Conservation (phyloP, 2,797 vertebrate genomes). For the Mus caroli region DNA sequence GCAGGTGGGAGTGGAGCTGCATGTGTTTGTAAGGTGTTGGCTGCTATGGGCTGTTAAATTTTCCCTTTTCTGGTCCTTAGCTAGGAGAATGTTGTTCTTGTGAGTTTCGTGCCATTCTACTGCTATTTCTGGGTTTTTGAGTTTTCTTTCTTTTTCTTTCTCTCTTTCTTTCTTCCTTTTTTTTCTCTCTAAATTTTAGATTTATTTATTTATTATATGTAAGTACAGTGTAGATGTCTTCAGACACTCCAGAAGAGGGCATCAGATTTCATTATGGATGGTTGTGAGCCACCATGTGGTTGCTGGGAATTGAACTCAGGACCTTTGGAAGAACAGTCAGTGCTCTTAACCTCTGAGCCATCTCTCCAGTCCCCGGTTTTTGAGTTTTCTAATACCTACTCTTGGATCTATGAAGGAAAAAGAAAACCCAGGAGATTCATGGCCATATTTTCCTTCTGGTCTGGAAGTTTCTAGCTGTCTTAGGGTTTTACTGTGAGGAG, state of each 20-base stretch:
- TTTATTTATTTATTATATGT: too few relatives aligned
- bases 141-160: too few relatives aligned
- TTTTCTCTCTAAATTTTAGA: too few relatives aligned
- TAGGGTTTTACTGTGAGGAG: not conserved
- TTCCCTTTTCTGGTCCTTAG: not conserved
- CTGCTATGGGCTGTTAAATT: not conserved
- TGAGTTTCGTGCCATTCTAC: not conserved
- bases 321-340: too few relatives aligned
- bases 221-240: too few relatives aligned
- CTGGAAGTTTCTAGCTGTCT: not conserved
- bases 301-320: too few relatives aligned
- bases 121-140: not conserved
- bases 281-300: too few relatives aligned
- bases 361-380: not conserved
- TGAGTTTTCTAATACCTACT: not conserved
- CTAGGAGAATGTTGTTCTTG: not conserved
- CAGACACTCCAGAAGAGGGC: too few relatives aligned
- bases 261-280: too few relatives aligned
- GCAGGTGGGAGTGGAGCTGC: not conserved
- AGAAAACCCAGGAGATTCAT: not conserved
- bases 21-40: not conserved
- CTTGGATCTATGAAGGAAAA: not conserved
- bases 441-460: not conserved
- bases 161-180: too few relatives aligned
- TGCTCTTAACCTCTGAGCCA: too few relatives aligned